Percentiles rank a stretch among this genome's conserved stretches.
Conservation (phyloP, 2,888 invertebrate species). For the Agapetus fuscipes region DNA sequence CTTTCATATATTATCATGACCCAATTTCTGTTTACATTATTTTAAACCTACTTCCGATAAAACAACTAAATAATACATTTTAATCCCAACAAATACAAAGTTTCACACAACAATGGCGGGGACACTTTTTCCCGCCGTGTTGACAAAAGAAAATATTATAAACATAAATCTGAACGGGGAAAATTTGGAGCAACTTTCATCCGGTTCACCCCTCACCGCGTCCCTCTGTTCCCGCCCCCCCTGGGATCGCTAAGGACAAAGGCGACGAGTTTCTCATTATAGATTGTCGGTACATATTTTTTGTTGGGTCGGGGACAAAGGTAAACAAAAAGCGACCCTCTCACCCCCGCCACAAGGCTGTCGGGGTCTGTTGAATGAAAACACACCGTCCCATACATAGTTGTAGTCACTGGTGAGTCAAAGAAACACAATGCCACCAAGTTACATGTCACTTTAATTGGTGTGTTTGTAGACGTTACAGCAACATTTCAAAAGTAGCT, state of each 20-base stretch:
- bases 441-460: no score
- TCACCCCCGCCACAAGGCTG: not conserved
- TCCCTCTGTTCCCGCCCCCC: not conserved
- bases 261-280: slow-evolving; percentile 11
- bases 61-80: no score
- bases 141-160: not conserved
- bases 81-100: no score
- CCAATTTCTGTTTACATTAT: no score
- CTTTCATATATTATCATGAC: no score
- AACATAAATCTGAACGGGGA: not conserved
- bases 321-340: not conserved
- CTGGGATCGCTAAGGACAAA: slow-evolving; percentile 4
- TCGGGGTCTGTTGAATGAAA: not conserved
- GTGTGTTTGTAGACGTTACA: no score
- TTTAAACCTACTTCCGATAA: no score
- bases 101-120: no score
- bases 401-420: not conserved
- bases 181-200: no score
- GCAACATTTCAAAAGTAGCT: no score
- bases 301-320: not conserved
- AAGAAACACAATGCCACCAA: not conserved
- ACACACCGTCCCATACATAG: no score
- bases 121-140: not conserved
- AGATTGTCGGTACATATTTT: slow-evolving; percentile 5
- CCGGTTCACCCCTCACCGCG: no score